Evolutionary conservation across 2,113 vertebrate genomes (phyloP), one percentile per base, ranked within the genome.

Genomic region (Psilopogon haemacephalus): DNA sequence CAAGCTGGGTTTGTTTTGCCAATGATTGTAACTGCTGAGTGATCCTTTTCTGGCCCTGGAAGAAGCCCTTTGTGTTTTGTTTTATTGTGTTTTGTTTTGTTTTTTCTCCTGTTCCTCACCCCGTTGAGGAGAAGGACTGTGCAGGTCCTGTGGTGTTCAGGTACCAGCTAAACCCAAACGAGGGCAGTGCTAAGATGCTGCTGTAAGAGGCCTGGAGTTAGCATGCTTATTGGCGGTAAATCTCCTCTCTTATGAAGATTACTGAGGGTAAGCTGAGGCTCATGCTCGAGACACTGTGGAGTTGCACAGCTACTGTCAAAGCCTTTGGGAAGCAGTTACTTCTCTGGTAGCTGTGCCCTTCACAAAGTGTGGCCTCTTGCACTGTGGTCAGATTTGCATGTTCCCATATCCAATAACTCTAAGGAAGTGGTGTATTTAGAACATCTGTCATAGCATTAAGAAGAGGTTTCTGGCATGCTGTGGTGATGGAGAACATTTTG

Each of bases 381-480:
- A 16, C 69, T 92, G 55, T 18, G 44, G 76, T 58, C 75, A 20
- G 67, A 84, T 81, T 82, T 94, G 89, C 86, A 70, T 75, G 77
- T 84, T 92, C 90, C 77, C 80, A 40, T 73, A 82, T 19, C 86
- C 84, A 78, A 74, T 93, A 93, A 76, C 48, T 88, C 76, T 68
- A 70, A 86, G 30, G 33, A 78, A 86, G 55, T 79, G 74, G 44
- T 33, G 1, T 63, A 54, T 88, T 88, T 92, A 70, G 42, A 87
- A 40, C 86, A 94, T 79, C 84, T 79, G 37, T 93, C 95, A 82
- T 5, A 68, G 67, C 81, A 63, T 59, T 89, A 87, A 70, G 58
- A 84, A 73, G 58, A 88, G 77, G 70, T 89, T 96, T 88, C 88
- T 96, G 84, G 77, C 74, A 46, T 27, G 70, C 67, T 76, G 40